phyloP scores from a whole-genome alignment of 2,888 invertebrate genomes.

The Amblyjoppa proteus region DNA sequence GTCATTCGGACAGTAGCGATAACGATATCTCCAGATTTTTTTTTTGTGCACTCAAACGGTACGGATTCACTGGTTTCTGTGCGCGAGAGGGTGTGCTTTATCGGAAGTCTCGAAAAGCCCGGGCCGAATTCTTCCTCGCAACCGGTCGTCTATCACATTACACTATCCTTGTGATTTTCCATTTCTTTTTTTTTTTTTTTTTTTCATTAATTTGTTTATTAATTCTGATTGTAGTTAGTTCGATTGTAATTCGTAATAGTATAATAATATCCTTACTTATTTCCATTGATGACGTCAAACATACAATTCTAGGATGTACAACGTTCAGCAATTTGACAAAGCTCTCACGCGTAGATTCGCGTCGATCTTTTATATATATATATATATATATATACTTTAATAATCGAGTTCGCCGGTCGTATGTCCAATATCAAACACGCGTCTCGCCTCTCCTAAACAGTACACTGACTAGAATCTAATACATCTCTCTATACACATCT shows the following conservation, averaged over 20 bases:
- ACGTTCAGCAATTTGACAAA: conserved; percentile 49
- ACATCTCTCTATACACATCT: conserved; percentile 73
- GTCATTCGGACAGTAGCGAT: conserved; percentile 19
- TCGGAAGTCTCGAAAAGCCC: not conserved
- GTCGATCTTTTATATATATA: conserved; percentile 2
- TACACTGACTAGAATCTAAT: conserved; percentile 82
- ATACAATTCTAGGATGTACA: conserved; percentile 64
- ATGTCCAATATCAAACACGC: conserved; percentile 55
- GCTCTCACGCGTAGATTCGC: conserved; percentile 24
- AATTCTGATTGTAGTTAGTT: conserved; percentile 58
- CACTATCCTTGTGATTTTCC: conserved; percentile 54
- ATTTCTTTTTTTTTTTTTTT: conserved; percentile 25
- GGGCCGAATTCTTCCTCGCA: conserved; percentile 6
- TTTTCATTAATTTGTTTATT: conserved; percentile 13
- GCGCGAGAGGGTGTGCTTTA: no score
- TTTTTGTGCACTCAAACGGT: conserved; percentile 30
- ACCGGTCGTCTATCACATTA: conserved; percentile 51
- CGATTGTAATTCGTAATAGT: conserved; percentile 65
- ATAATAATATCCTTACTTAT: conserved; percentile 54
- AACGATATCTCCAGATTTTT: conserved; percentile 14
- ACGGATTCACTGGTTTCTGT: conserved; percentile 24
- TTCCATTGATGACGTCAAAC: conserved; percentile 66
- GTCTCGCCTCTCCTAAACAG: conserved; percentile 69
- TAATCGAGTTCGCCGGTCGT: conserved; percentile 32
- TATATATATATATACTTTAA: not conserved